Conservation (phyloP, 2,113 vertebrate species). For the Cheirogaleus medius region DNA sequence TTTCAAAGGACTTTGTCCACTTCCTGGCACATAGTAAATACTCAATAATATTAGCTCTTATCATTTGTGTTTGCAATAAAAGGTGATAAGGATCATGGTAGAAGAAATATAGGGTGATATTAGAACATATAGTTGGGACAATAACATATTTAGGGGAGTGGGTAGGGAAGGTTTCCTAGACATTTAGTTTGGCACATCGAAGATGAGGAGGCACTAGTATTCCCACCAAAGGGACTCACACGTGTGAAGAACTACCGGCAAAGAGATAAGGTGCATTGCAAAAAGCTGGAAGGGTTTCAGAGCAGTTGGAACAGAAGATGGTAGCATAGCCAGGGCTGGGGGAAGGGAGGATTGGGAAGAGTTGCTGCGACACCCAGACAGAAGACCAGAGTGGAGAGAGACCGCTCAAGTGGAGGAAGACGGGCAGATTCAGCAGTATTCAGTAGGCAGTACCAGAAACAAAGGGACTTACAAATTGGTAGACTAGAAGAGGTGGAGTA, state of each 20-base stretch:
- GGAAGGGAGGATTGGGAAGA: neutral
- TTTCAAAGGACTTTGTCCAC: neutral
- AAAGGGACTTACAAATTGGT: neutral
- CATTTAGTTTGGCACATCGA: neutral
- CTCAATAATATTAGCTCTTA: neutral
- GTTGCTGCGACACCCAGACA: neutral
- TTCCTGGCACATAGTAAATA: neutral
- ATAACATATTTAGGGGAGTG: neutral
- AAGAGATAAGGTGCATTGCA: neutral
- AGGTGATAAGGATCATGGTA: neutral
- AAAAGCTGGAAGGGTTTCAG: neutral
- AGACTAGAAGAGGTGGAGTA: neutral
- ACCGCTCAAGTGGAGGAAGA: neutral
- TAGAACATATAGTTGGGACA: neutral
- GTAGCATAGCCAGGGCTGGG: accelerated
- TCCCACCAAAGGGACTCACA: neutral
- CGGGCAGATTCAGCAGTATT: neutral
- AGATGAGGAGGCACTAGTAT: neutral
- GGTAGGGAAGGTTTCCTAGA: neutral
- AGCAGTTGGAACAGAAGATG: neutral
- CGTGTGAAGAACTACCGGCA: neutral
- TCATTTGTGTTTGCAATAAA: neutral
- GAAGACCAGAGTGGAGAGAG: neutral
- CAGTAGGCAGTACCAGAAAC: neutral
- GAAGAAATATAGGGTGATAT: neutral